phyloP scores from a whole-genome alignment of 2,888 invertebrate species.

The Hypolimnas misippus region DNA sequence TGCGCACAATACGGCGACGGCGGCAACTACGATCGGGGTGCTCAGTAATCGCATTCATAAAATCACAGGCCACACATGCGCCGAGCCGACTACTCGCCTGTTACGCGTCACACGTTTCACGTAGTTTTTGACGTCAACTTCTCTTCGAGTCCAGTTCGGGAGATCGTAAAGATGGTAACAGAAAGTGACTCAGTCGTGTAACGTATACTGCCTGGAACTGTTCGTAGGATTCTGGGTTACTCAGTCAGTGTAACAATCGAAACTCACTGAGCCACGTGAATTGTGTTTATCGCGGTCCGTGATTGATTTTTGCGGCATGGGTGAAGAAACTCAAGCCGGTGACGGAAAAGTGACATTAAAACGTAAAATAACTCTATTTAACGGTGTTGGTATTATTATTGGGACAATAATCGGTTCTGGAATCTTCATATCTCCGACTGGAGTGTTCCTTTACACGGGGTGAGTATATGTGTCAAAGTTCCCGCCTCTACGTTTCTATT shows the following conservation, averaged over 20 bases:
- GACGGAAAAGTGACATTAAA: constrained; percentile 87
- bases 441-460: constrained; percentile 87
- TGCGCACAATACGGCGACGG: constrained; percentile 27
- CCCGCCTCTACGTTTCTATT: constrained; percentile 29
- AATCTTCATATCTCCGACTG: constrained; percentile 96
- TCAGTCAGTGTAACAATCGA: constrained; percentile 31
- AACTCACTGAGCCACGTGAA: constrained; percentile 63
- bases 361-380: constrained; percentile 92
- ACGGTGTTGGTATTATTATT: constrained; percentile 94
- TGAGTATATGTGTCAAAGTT: constrained; percentile 63
- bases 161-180: constrained; percentile 72
- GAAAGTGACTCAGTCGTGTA: constrained; percentile 73
- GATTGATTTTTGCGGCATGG: constrained; percentile 81
- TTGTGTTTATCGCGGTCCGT: constrained; percentile 60
- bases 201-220: constrained; percentile 57
- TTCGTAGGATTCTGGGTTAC: constrained; percentile 44
- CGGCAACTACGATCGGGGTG: constrained; percentile 35
- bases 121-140: constrained; percentile 57
- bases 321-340: constrained; percentile 72
- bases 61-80: constrained; percentile 61
- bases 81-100: constrained; percentile 57
- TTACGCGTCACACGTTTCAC: constrained; percentile 49
- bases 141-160: constrained; percentile 62
- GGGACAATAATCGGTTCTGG: constrained; percentile 96
- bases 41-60: constrained; percentile 37